Conservation (phyloP, 1,140 invertebrate genomes). For the Drosophila micromelanica region DNA sequence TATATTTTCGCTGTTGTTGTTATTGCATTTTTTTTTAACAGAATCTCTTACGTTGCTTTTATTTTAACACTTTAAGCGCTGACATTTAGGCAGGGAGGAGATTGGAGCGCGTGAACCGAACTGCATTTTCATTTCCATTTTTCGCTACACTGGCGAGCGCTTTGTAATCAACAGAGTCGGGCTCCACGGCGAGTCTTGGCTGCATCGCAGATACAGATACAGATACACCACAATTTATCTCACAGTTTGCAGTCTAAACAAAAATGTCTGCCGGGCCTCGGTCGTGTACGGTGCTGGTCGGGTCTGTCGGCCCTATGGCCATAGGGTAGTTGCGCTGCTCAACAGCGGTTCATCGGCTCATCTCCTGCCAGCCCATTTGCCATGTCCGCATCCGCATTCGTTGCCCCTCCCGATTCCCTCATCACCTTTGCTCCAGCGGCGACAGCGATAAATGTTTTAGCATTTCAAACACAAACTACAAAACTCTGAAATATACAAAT, state of each 20-base stretch:
- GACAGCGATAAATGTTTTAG: constrained; percentile 81
- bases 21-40: constrained; percentile 19
- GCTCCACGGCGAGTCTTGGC: constrained; percentile 23
- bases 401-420: constrained; percentile 4
- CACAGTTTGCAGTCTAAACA: constrained; percentile 83
- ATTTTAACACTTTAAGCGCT: constrained; percentile 80
- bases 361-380: constrained; percentile 73
- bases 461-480: constrained; percentile 75
- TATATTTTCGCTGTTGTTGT: constrained; percentile 30
- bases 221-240: constrained; percentile 80
- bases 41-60: constrained; percentile 50
- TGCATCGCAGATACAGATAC: constrained; percentile 64
- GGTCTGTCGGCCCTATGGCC: constrained; percentile 21
- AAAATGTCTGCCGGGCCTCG: constrained; percentile 66
- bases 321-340: constrained; percentile 32
- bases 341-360: constrained; percentile 69
- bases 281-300: background rate
- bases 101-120: constrained; percentile 28
- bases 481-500: constrained; percentile 82
- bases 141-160: constrained; percentile 60
- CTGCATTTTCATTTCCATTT: constrained; percentile 77
- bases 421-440: constrained; percentile 41
- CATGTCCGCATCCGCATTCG: constrained; percentile 64
- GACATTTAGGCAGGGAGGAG: constrained; percentile 50
- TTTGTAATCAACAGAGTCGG: constrained; percentile 66